Evolutionary conservation across 2,888 invertebrate genomes (phyloP), one percentile per base, ranked within the genome.

Genomic region (Allacma fusca): DNA sequence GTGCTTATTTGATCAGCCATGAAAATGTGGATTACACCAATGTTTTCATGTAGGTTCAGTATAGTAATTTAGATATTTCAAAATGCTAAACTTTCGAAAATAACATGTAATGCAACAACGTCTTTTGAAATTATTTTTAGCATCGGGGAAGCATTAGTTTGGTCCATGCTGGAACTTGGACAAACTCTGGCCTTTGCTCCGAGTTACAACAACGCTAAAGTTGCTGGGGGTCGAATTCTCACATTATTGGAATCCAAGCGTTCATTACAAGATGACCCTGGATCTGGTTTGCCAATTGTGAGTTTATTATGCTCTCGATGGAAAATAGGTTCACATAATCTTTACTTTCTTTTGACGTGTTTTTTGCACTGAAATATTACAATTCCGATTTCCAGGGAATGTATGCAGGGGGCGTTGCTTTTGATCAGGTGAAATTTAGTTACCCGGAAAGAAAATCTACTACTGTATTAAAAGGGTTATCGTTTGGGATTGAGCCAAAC

Each of bases 181-280:
- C 88, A 89, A 82, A 89, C 89, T 0, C 89, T 92, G 72, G 91
- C 91, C 0, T 94, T 93, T 86, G 92, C 93, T 0, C 93, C 94
- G 0, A 93, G 94, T 86, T 92, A 94, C 88, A 92, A 93, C 84
- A 93, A 93, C 87, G 94, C 93, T 62, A 88, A 93, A 65, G 88
- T 90, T 65, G 92, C 94, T 0, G 93, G 93, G 2, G 90, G 89
- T 9, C 89, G 91, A 70, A 91, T 93, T 78, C 90, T 92, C 80
- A 86, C 24, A 7, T 68, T 68, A 16, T 87, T 93, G 12, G 89
- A 89, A n/a, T n/a, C n/a, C n/a, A n/a, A n/a, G n/a, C n/a, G n/a
- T n/a, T n/a, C n/a, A n/a, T n/a, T n/a, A n/a, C n/a, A n/a, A n/a
- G n/a, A n/a, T n/a, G n/a, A n/a, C n/a, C n/a, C n/a, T n/a, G n/a